These are phyloP conservation scores for Alca torda DNA, from an alignment of 2,797 vertebrate species.

Conservation along the genomic window DNA sequence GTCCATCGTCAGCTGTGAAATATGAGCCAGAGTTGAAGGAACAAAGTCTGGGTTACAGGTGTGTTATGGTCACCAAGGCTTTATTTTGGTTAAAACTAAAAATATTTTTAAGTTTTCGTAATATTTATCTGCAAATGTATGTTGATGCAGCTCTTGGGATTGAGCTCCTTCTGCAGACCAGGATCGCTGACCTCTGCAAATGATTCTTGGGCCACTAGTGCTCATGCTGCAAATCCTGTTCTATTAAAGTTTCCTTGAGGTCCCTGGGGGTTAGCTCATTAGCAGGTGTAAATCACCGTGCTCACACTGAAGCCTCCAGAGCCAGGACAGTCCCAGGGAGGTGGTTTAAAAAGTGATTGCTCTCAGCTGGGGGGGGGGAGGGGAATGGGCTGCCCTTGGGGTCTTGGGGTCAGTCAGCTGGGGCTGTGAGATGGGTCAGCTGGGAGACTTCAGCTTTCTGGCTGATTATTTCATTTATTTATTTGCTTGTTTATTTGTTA, in stretches of 20 bases:
- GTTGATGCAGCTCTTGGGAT: accelerated
- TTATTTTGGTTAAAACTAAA: background rate
- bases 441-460: background rate
- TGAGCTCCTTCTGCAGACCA: background rate
- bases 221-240: background rate
- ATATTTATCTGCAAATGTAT: background rate
- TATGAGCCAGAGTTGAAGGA: background rate
- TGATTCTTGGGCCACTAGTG: accelerated
- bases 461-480: background rate
- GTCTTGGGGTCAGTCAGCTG: background rate
- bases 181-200: accelerated
- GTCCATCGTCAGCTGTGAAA: background rate
- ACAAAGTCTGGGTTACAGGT: background rate
- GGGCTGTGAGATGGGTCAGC: background rate
- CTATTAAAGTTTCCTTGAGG: accelerated
- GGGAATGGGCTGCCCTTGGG: background rate
- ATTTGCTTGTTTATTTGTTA: accelerated
- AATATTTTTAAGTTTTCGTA: background rate
- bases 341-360: background rate
- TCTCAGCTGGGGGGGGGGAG: too few species aligned
- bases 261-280: accelerated
- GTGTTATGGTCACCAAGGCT: background rate
- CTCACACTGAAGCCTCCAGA: background rate
- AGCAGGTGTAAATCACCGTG: too few species aligned
- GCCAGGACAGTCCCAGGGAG: background rate